A percentile compares a stretch with the other conserved stretches of the same genome.
Evolutionary conservation across 2,888 invertebrate genomes (phyloP).

Genomic region (Apomyelois bistriatella): DNA sequence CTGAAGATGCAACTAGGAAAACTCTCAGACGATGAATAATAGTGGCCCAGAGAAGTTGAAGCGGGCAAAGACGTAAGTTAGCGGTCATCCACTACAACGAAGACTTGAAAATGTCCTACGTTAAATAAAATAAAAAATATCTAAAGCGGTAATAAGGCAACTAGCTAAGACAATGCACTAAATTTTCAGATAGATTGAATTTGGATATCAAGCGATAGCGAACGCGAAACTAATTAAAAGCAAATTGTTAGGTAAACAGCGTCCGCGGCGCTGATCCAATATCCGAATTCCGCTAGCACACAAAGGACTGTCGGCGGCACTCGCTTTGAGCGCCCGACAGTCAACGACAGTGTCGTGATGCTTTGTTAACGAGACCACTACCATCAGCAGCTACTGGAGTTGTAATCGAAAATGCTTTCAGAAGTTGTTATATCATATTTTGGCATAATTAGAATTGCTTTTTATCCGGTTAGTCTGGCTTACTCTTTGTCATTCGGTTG

Average conservation of each 20-base stretch:
- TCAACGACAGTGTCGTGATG: conserved; percentile 20
- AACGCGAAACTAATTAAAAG: conserved; percentile 63
- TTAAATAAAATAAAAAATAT: too few relatives aligned
- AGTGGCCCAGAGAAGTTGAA: too few relatives aligned
- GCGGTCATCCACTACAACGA: too few relatives aligned
- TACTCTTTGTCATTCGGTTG: too few relatives aligned
- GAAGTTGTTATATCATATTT: not conserved
- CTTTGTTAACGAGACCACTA: conserved; percentile 11
- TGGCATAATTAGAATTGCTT: too few relatives aligned
- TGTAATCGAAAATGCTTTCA: not conserved
- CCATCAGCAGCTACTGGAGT: not conserved
- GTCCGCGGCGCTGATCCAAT: conserved; percentile 61
- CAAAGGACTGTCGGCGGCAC: conserved; percentile 65
- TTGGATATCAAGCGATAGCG: conserved; percentile 10
- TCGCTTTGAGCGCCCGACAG: conserved; percentile 42
- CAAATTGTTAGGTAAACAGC: conserved; percentile 64
- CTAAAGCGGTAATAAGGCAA: not conserved
- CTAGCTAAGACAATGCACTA: not conserved
- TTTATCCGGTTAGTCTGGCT: too few relatives aligned
- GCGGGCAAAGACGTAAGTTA: too few relatives aligned
- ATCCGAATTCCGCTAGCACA: conserved; percentile 67
- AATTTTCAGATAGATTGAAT: conserved; percentile 17
- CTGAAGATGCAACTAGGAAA: too few relatives aligned
- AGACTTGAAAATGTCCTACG: too few relatives aligned
- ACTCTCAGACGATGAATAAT: too few relatives aligned